Conservation (phyloP, 2,113 vertebrate species). For the Rhipidura dahli region DNA sequence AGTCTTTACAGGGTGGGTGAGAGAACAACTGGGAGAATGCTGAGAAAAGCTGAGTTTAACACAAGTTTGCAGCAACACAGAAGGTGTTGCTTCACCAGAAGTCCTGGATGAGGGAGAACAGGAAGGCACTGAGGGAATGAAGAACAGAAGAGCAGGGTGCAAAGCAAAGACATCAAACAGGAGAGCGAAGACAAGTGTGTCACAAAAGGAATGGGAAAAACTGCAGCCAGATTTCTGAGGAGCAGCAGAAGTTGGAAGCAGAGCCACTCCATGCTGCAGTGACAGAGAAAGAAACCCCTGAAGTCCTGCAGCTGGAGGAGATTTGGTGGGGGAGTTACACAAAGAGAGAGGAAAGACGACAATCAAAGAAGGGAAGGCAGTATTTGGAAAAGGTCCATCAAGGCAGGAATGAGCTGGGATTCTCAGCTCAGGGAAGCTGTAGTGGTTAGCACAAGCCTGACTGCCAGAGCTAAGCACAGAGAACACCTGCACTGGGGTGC, state of each 20-base stretch:
- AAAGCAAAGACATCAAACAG: not conserved
- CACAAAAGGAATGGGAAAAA: not conserved
- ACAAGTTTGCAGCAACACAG: not conserved
- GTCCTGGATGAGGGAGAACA: not conserved
- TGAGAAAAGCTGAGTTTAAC: not conserved
- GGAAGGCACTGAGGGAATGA: accelerated
- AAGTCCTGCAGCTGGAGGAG: not conserved
- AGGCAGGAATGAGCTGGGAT: not conserved
- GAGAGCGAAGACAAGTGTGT: not conserved
- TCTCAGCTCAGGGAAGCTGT: not conserved
- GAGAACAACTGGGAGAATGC: not conserved
- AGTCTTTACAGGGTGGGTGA: not conserved
- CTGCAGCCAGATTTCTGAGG: not conserved
- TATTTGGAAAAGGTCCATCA: not conserved
- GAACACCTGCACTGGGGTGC: not conserved
- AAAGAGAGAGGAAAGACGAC: accelerated
- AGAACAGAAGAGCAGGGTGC: not conserved
- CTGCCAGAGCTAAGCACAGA: not conserved
- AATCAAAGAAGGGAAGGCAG: not conserved
- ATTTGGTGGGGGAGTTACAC: not conserved
- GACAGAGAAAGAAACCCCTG: not conserved
- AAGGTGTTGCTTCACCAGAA: not conserved
- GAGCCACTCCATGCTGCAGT: not conserved
- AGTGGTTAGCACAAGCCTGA: not conserved
- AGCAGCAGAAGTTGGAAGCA: not conserved